Conservation (phyloP, 2,888 invertebrate genomes). For the Nesidiocoris tenuis region DNA sequence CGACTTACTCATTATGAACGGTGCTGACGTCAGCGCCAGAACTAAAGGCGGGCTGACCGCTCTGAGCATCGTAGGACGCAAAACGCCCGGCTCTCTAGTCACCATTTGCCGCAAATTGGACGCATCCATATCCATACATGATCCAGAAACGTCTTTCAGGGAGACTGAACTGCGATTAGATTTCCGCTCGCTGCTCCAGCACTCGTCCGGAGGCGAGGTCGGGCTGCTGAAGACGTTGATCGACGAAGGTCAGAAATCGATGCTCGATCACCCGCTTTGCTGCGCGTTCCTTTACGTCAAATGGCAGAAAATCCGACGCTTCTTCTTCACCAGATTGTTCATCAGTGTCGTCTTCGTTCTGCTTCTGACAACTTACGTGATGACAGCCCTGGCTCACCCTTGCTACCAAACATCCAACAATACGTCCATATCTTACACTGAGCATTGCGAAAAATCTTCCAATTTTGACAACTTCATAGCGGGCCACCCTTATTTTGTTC, state of each 20-base stretch:
- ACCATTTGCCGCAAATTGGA: constrained; percentile 81
- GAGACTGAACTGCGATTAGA: constrained; percentile 80
- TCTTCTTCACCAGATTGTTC: constrained; percentile 76
- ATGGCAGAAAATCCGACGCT: constrained; percentile 87
- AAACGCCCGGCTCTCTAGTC: constrained; percentile 80
- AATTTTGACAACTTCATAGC: constrained; percentile 73
- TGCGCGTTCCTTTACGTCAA: constrained; percentile 84
- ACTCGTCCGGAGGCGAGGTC: constrained; percentile 80
- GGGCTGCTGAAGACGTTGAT: constrained; percentile 84
- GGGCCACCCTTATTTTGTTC: constrained; percentile 73
- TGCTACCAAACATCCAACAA: constrained; percentile 76
- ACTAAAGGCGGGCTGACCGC: constrained; percentile 86
- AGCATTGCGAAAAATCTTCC: constrained; percentile 72
- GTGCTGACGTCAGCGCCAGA: constrained; percentile 84
- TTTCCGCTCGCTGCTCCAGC: constrained; percentile 77
- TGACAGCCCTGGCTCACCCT: constrained; percentile 79
- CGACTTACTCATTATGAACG: constrained; percentile 77
- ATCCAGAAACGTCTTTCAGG: constrained; percentile 64
- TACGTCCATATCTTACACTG: constrained; percentile 17
- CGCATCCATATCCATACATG: constrained; percentile 62
- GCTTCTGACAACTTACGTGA: constrained; percentile 76
- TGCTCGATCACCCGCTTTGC: constrained; percentile 80
- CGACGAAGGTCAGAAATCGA: constrained; percentile 84
- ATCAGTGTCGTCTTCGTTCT: constrained; percentile 78
- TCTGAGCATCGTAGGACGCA: constrained; percentile 78